Evolutionary conservation across 2,797 vertebrate species (phyloP), one percentile per base, ranked within the genome.

Genomic region (Aselliscus stoliczkanus): DNA sequence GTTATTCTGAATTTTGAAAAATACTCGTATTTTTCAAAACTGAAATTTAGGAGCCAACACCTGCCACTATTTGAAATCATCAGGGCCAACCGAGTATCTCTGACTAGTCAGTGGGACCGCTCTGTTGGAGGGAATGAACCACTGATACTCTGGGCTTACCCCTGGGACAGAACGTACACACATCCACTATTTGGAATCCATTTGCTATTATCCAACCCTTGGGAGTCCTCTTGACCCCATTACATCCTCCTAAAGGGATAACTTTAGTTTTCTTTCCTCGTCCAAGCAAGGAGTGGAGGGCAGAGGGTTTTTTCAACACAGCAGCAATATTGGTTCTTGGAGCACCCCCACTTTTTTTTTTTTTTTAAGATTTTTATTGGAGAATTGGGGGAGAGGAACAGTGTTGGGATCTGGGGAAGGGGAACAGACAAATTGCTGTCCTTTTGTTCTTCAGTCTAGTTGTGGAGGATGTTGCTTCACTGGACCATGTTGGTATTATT

Each of bases 21-120:
- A n/a, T n/a, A n/a, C n/a, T n/a, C n/a, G 0, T n/a, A 88, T 95
- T 88, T 80, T 93, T 96, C 27, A 4, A 97, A 98, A 94, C 69
- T 97, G 88, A 97, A 95, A 29, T 97, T 58, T 29, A 87, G 88
- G 96, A 92, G 83, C 76, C 88, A 95, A 85, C 67, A 83, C 14
- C 39, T 0, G 4, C 52, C 58, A 95, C 62, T 56, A 25, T 80
- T 65, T 21, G 44, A 85, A 87, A 67, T 96, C 25, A 75, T 90
- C 79, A 44, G 17, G 69, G 58, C n/a, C 67, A 96, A 93, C 39
- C 6, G n/a, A 29, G 56, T 94, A 69, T 90, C 25, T 58, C 25
- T 44, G 62, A 80, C 70, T n/a, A 8, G 37, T 44, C 47, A 37
- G 37, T 0, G 4, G 56, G 12, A 11, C 25, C 0, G 0, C 50